phyloP scores from a whole-genome alignment of 2,888 invertebrate genomes.

The Cheilosia urbana region DNA sequence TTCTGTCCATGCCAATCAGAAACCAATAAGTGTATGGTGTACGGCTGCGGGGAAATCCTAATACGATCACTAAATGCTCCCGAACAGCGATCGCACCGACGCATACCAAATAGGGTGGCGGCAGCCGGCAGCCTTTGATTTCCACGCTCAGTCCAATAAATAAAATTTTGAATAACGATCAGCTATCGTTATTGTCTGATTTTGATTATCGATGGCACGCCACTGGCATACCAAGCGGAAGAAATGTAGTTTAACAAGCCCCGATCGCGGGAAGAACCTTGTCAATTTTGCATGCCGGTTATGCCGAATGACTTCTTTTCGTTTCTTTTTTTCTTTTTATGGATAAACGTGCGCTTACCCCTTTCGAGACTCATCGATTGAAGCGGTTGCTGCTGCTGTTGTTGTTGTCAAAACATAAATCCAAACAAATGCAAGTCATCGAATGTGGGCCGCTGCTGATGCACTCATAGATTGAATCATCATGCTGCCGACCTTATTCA shows the following conservation, averaged over 20 bases:
- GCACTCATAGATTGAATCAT: slow-evolving; percentile 68
- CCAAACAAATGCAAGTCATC: slow-evolving; percentile 63
- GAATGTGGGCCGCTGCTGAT: slow-evolving; percentile 69
- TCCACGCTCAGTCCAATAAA: slow-evolving; percentile 63
- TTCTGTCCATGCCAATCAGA: slow-evolving; percentile 68
- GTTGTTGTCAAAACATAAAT: slow-evolving; percentile 59
- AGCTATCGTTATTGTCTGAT: slow-evolving; percentile 70
- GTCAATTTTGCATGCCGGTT: slow-evolving; percentile 47
- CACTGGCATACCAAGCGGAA: slow-evolving; percentile 45
- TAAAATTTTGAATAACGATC: slow-evolving; percentile 75
- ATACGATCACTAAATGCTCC: slow-evolving; percentile 62
- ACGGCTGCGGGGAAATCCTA: slow-evolving; percentile 40
- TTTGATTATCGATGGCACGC: slow-evolving; percentile 73
- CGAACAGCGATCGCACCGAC: slow-evolving; percentile 30
- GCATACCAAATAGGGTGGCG: slow-evolving; percentile 65
- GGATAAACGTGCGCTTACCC: slow-evolving; percentile 9
- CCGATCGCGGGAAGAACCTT: slow-evolving; percentile 53
- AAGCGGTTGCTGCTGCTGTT: slow-evolving; percentile 36
- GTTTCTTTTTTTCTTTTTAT: slow-evolving; percentile 1
- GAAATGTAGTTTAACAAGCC: slow-evolving; percentile 29
- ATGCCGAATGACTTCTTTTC: not conserved
- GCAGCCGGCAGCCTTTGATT: slow-evolving; percentile 66
- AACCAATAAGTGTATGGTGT: slow-evolving; percentile 55
- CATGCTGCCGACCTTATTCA: slow-evolving; percentile 35
- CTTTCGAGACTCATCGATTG: slow-evolving; percentile 55